Evolutionary conservation across 2,888 invertebrate species (phyloP), one percentile per base, ranked within the genome.

Genomic region (Epistrophe eligans): DNA sequence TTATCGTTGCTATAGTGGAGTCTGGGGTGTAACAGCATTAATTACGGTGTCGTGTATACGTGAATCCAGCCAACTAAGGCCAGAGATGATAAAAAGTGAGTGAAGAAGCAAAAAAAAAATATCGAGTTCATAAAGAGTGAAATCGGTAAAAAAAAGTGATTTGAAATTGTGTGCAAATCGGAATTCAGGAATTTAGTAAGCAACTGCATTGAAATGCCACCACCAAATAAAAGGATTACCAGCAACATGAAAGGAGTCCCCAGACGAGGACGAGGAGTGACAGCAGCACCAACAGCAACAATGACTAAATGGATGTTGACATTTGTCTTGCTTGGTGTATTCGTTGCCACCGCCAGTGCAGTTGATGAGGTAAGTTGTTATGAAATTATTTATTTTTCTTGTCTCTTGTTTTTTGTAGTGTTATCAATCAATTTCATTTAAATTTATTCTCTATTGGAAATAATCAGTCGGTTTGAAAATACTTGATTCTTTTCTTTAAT

Each of bases 231-330:
- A 83, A 58, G 87, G 87, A 87, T 87, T 87, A 87, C 40, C 66
- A 83, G 40, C 79, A 83, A 48, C 79, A 72, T 74, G 64, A 82
- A 52, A 17, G 74, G 84, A 72, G 73, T 40, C 57, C 57, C 52
- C 6, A 72, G 76, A 50, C 67, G 67, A 48, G 72, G 74, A 19
- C 19, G 48, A 40, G 76, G 73, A 74, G 48, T 66, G 73, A 73
- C 88, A 79, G 57, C 76, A 79, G 66, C 77, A 79, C 15, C 43
- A 67, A 66, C 79, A 82, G 70, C 76, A 72, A 66, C 79, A 82
- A 87, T 79, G 79, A 73, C 79, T 64, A 88, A 88, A 40, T 88
- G 85, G 85, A 82, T 88, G 82, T 88, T 88, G 88, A 88, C 88
- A 64, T 82, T 82, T 79, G 79, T 83, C 60, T 64, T 88, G 79